phyloP scores from a whole-genome alignment of 2,113 vertebrate species.

The Spermophilus dauricus region DNA sequence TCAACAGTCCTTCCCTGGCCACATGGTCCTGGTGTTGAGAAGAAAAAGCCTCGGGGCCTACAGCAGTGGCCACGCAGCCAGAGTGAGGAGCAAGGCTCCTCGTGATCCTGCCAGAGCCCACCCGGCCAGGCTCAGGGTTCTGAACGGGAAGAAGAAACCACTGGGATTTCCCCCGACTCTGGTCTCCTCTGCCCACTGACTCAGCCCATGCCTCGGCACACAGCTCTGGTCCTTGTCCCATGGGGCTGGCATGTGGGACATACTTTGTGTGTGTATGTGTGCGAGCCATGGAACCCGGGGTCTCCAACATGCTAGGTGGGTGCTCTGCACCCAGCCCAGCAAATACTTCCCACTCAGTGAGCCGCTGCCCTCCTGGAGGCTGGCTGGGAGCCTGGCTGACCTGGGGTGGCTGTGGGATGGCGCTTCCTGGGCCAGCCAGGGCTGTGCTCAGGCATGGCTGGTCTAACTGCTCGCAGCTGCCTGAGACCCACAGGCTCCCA shows the following conservation, averaged over 20 bases:
- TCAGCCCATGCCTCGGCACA: no score
- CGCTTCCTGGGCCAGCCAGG: not conserved
- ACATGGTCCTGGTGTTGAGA: fast-evolving
- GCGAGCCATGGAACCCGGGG: no score
- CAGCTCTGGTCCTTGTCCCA: not conserved
- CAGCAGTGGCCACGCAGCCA: not conserved
- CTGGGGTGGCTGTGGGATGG: no score
- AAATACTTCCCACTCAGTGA: fast-evolving
- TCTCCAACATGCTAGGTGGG: no score
- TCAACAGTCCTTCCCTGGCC: not conserved
- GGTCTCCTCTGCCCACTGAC: not conserved
- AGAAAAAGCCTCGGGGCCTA: fast-evolving
- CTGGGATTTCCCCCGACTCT: fast-evolving
- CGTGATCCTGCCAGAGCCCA: not conserved
- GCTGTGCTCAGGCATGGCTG: not conserved
- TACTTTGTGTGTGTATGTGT: not conserved
- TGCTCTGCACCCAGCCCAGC: no score
- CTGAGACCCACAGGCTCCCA: fast-evolving
- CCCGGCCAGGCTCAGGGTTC: not conserved
- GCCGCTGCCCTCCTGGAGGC: no score
- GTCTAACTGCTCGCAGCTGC: no score
- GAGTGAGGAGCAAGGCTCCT: not conserved
- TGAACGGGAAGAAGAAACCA: no score
- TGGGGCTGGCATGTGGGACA: no score
- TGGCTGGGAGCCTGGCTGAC: not conserved